These are phyloP conservation scores for Torymus tubicola DNA, from an alignment of 2,888 invertebrate genomes.

Conservation along the genomic window DNA sequence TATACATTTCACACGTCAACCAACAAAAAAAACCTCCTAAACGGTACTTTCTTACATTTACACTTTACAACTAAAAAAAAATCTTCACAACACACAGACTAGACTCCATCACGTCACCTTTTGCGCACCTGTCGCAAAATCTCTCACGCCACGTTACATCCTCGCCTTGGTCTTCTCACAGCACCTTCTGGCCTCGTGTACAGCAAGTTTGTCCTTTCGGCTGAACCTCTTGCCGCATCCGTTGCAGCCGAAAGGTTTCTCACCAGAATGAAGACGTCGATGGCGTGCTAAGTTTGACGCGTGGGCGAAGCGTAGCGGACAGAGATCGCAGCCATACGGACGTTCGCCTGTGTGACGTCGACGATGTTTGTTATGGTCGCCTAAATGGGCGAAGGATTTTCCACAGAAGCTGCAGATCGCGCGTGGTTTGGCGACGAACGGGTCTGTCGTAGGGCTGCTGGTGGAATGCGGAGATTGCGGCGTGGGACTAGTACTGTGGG, in stretches of 20 bases:
- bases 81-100: no score
- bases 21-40: no score
- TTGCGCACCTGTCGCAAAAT: no score
- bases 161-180: constrained; percentile 30
- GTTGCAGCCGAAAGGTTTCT: constrained; percentile 39
- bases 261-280: constrained; percentile 35
- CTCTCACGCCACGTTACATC: no score
- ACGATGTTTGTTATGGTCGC: constrained; percentile 63
- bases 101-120: no score
- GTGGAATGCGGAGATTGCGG: no score
- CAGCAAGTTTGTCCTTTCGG: constrained; percentile 57
- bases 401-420: constrained; percentile 61
- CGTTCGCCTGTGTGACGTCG: constrained; percentile 67
- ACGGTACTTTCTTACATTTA: no score
- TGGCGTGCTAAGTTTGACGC: constrained; percentile 42
- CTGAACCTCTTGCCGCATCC: constrained; percentile 15
- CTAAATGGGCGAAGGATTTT: constrained; percentile 62
- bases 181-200: constrained; percentile 53
- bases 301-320: constrained; percentile 11
- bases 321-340: constrained; percentile 63
- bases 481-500: no score
- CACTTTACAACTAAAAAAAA: no score
- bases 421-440: constrained; percentile 8
- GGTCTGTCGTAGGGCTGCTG: no score
- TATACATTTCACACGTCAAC: no score